Percentiles rank a stretch among this genome's conserved stretches.
phyloP scores from a whole-genome alignment of 2,888 invertebrate genomes.

The Ornithoptera priamus region DNA sequence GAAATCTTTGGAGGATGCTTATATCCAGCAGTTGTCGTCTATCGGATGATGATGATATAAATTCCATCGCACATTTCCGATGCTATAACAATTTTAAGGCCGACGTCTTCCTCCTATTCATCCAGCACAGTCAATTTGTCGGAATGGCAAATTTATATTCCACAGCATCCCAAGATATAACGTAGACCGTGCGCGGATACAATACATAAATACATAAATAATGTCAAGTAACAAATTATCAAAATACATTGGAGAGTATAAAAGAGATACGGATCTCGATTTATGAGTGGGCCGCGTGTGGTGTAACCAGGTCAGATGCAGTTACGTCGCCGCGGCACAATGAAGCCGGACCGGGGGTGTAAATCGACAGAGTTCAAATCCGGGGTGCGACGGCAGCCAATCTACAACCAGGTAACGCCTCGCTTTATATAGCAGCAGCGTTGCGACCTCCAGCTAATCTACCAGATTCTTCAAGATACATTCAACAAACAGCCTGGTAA shows the following conservation, averaged over 20 bases:
- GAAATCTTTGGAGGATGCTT: no score
- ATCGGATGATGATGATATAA: no score
- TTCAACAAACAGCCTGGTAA: no score
- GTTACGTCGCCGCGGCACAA: slow-evolving; percentile 25
- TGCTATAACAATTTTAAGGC: no score
- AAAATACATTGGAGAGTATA: slow-evolving; percentile 14
- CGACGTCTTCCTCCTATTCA: no score
- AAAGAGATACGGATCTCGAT: slow-evolving; percentile 24
- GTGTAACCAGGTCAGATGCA: slow-evolving; percentile 30
- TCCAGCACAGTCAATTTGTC: no score
- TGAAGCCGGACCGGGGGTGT: slow-evolving; percentile 25
- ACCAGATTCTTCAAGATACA: no score
- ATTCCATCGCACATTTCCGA: neutral
- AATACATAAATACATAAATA: slow-evolving; percentile 16
- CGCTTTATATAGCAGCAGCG: neutral
- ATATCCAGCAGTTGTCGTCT: no score
- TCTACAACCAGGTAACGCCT: slow-evolving; percentile 23
- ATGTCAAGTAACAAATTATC: slow-evolving; percentile 16
- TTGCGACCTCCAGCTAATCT: no score
- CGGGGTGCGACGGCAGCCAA: slow-evolving; percentile 28
- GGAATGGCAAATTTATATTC: no score
- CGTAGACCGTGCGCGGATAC: neutral
- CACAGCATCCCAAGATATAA: no score
- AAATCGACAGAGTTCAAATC: slow-evolving; percentile 33
- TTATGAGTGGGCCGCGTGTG: slow-evolving; percentile 11